Evolutionary conservation across 2,888 invertebrate genomes (phyloP).

Genomic region (Metalampra italica): DNA sequence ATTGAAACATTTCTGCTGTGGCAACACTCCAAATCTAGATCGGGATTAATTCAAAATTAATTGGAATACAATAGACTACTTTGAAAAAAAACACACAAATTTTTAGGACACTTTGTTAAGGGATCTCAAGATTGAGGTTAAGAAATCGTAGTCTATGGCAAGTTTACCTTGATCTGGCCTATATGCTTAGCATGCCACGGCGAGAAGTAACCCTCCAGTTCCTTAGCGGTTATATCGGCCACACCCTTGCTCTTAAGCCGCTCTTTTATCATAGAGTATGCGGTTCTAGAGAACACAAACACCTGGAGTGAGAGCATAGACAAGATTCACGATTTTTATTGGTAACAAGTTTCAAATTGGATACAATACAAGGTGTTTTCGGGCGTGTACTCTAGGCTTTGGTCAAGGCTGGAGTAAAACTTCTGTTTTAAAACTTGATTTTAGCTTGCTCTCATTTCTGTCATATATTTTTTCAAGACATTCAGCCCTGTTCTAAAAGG

Average conservation of each 20-base stretch:
- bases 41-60: too few relatives aligned
- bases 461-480: background rate
- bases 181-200: slow-evolving; percentile 93
- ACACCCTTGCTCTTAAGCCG: slow-evolving; percentile 88
- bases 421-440: slow-evolving; percentile 32
- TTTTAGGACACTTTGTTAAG: too few relatives aligned
- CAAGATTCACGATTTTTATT: slow-evolving; percentile 37
- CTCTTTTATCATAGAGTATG: slow-evolving; percentile 90
- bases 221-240: slow-evolving; percentile 84
- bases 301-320: slow-evolving; percentile 83
- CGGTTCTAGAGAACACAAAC: slow-evolving; percentile 91
- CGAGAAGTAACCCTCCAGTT: slow-evolving; percentile 89
- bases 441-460: background rate
- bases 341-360: slow-evolving; percentile 19
- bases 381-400: slow-evolving; percentile 33
- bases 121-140: too few relatives aligned
- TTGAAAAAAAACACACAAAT: too few relatives aligned
- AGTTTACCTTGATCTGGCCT: slow-evolving; percentile 82
- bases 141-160: too few relatives aligned
- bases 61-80: too few relatives aligned
- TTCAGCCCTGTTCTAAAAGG: background rate
- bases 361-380: slow-evolving; percentile 3
- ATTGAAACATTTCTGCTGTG: too few relatives aligned
- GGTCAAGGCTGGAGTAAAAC: slow-evolving; percentile 27
- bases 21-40: too few relatives aligned